A percentile compares a stretch with the other conserved stretches of the same genome.
Evolutionary conservation across 2,888 invertebrate species (phyloP).

Genomic region (Epinotia demarniana): DNA sequence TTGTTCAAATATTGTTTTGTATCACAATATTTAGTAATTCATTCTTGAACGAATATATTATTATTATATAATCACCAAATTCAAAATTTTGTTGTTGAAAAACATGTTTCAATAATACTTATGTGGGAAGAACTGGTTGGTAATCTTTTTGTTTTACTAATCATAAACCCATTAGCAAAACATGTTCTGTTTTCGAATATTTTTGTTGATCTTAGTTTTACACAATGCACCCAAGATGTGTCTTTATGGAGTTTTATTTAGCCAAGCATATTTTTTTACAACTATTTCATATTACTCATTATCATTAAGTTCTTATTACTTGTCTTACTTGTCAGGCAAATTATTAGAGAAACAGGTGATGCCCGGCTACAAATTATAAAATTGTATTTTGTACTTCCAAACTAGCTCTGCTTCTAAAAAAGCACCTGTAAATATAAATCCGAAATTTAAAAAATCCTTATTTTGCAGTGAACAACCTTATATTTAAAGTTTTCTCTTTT

Average conservation of each 20-base stretch:
- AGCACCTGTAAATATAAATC: no score
- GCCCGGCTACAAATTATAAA: no score
- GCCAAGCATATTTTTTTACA: background rate
- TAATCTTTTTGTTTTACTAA: background rate
- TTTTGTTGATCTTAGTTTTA: background rate
- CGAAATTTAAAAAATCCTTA: no score
- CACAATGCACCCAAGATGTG: background rate
- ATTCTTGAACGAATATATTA: background rate
- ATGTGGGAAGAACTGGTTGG: background rate
- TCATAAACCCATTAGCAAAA: background rate
- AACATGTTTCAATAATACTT: background rate
- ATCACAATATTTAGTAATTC: background rate
- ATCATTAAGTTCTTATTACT: no score
- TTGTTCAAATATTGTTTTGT: background rate
- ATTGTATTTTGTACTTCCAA: background rate
- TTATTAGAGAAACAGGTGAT: no score
- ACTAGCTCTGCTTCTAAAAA: background rate
- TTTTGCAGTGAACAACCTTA: no score
- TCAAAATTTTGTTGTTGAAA: background rate
- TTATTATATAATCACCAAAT: conserved; percentile 2
- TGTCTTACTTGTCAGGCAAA: no score
- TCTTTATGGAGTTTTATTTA: background rate
- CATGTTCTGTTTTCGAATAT: background rate
- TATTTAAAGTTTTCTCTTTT: no score
- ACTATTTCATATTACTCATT: background rate